Conservation (phyloP, 2,888 invertebrate genomes). For the Lymantria monacha region DNA sequence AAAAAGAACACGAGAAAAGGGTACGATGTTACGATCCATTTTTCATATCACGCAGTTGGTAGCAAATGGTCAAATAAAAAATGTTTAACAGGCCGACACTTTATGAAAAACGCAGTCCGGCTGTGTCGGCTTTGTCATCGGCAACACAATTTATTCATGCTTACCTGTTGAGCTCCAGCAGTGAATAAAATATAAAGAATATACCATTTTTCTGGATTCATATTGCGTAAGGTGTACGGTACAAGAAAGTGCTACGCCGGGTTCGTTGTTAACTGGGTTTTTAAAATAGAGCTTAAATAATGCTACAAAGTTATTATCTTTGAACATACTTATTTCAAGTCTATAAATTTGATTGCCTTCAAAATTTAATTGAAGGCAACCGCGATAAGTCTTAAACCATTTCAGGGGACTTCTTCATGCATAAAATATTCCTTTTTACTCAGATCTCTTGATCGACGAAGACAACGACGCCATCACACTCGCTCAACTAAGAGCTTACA, state of each 20-base stretch:
- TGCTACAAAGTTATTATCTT: too few species aligned
- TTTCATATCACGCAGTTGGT: constrained; percentile 82
- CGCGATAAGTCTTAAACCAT: too few species aligned
- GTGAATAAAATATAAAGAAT: constrained; percentile 77
- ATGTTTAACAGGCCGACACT: constrained; percentile 79
- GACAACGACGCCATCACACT: too few species aligned
- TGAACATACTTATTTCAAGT: too few species aligned
- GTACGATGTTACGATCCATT: constrained; percentile 80
- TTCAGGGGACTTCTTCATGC: too few species aligned
- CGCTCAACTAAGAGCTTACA: too few species aligned
- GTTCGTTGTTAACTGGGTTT: not conserved
- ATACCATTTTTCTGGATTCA: constrained; percentile 78
- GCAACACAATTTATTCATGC: constrained; percentile 73
- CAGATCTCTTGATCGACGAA: too few species aligned
- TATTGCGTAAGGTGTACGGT: constrained; percentile 64
- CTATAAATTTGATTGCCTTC: too few species aligned
- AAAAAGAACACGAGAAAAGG: constrained; percentile 76
- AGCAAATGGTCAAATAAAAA: constrained; percentile 82
- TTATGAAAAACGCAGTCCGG: constrained; percentile 77
- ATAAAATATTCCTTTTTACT: too few species aligned
- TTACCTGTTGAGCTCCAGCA: constrained; percentile 76
- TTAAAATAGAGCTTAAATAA: not conserved
- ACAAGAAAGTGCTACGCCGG: constrained; percentile 42
- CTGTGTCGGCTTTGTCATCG: constrained; percentile 77
- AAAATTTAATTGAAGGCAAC: too few species aligned